Evolutionary conservation across 2,113 vertebrate species (phyloP).

Genomic region (Toxotes jaculatrix): DNA sequence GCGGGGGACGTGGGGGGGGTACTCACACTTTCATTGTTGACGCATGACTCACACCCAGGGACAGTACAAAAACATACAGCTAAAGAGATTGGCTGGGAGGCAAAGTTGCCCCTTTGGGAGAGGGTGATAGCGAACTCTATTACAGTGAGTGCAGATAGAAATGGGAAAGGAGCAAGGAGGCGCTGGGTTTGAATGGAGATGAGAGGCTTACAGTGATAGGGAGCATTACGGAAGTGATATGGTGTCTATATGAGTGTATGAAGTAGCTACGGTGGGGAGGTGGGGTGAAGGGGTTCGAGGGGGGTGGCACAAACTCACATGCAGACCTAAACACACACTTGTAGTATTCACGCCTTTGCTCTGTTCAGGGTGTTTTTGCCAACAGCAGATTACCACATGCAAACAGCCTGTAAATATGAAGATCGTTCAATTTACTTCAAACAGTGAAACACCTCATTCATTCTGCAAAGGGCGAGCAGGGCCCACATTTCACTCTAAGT

Average conservation of each 20-base stretch:
- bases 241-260: slow-evolving; percentile 36
- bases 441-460: not conserved
- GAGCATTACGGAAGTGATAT: slow-evolving; percentile 56
- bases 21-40: slow-evolving; percentile 61
- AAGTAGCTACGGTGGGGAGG: not conserved
- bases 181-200: slow-evolving; percentile 53
- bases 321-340: not conserved
- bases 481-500: not conserved
- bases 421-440: not conserved
- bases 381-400: slow-evolving; percentile 28
- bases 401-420: slow-evolving; percentile 25
- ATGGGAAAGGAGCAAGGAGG: slow-evolving; percentile 51
- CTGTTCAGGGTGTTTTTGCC: not conserved
- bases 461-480: not conserved
- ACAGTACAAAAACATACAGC: slow-evolving; percentile 62
- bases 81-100: slow-evolving; percentile 73
- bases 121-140: slow-evolving; percentile 72
- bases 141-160: slow-evolving; percentile 72
- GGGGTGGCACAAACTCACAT: not conserved
- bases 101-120: slow-evolving; percentile 59
- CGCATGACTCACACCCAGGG: slow-evolving; percentile 68
- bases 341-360: not conserved
- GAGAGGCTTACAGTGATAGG: slow-evolving; percentile 57
- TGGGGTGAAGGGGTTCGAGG: not conserved
- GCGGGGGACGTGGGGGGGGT: not conserved